Conservation (phyloP, 2,797 vertebrate species). For the Rhinichthys osculus region DNA sequence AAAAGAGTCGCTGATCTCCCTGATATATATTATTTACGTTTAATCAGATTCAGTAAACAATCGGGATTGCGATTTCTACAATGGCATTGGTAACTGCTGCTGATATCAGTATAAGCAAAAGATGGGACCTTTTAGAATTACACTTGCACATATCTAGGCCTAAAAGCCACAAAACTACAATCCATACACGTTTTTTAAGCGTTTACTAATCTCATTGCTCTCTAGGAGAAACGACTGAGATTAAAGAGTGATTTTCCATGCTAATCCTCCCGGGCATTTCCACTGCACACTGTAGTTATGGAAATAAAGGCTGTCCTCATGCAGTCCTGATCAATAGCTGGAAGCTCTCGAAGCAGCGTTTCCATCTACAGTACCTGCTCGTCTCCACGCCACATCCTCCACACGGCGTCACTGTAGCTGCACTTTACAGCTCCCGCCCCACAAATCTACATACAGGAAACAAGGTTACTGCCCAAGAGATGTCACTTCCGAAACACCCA, state of each 20-base stretch:
- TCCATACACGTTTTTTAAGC: not conserved
- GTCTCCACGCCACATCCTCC: constrained; percentile 70
- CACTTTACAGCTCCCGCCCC: constrained; percentile 61
- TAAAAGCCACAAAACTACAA: not conserved
- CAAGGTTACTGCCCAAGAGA: constrained; percentile 86
- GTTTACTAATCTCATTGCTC: constrained; percentile 1
- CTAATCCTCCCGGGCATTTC: not conserved
- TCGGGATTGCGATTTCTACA: not conserved
- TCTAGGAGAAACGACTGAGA: not conserved
- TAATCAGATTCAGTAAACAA: not conserved
- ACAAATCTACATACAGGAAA: constrained; percentile 84
- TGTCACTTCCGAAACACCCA: constrained; percentile 88
- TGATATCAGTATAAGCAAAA: not conserved
- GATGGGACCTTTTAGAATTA: not conserved
- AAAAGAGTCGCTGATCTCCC: too few relatives aligned
- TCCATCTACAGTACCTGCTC: constrained; percentile 24
- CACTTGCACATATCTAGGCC: not conserved
- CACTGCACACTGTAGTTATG: not conserved
- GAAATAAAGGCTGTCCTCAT: not conserved
- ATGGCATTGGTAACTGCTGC: not conserved
- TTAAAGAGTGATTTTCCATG: not conserved
- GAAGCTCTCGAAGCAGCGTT: constrained; percentile 51
- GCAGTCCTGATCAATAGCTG: constrained; percentile 1
- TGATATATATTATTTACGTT: too few relatives aligned
- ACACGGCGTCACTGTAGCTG: constrained; percentile 68